phyloP scores from a whole-genome alignment of 2,888 invertebrate genomes.

The Pachycephus smyrnensis region DNA sequence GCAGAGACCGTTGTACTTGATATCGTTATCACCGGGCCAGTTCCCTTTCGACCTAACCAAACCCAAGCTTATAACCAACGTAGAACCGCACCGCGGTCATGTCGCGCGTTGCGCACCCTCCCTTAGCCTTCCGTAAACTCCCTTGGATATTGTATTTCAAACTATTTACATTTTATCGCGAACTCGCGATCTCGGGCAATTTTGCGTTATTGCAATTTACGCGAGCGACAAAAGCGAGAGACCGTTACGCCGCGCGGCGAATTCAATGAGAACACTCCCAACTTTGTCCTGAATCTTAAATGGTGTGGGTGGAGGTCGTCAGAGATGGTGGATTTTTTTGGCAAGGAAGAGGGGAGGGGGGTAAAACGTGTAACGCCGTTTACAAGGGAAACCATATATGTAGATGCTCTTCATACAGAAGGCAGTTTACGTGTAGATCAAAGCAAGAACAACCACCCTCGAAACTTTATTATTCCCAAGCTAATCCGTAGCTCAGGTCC shows the following conservation, averaged over 20 bases:
- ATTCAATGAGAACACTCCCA: not conserved
- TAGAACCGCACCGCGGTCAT: not conserved
- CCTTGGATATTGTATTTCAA: constrained; percentile 47
- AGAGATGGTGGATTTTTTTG: not conserved
- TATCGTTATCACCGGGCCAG: constrained; percentile 34
- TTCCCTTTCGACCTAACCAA: not conserved
- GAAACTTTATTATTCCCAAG: constrained; percentile 53
- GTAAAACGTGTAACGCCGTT: not conserved
- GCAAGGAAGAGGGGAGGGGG: not conserved
- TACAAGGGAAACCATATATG: not conserved
- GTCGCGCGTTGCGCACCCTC: constrained; percentile 22
- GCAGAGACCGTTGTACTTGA: constrained; percentile 27
- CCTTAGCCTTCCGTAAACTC: constrained; percentile 33
- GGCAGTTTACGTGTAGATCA: constrained; percentile 1
- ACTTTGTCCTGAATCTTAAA: not conserved
- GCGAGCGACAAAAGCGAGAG: constrained; percentile 6
- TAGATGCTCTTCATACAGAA: not conserved
- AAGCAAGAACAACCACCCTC: constrained; percentile 7
- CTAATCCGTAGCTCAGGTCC: constrained; percentile 48
- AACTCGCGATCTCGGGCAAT: constrained; percentile 40
- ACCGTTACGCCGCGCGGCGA: not conserved
- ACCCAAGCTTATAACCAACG: not conserved
- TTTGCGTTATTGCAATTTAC: constrained; percentile 26
- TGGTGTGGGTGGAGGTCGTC: not conserved
- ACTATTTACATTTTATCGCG: constrained; percentile 52